A percentile compares a stretch with the other conserved stretches of the same genome.
Conservation (phyloP, 2,113 vertebrate species). For the Nerophis lumbriciformis region DNA sequence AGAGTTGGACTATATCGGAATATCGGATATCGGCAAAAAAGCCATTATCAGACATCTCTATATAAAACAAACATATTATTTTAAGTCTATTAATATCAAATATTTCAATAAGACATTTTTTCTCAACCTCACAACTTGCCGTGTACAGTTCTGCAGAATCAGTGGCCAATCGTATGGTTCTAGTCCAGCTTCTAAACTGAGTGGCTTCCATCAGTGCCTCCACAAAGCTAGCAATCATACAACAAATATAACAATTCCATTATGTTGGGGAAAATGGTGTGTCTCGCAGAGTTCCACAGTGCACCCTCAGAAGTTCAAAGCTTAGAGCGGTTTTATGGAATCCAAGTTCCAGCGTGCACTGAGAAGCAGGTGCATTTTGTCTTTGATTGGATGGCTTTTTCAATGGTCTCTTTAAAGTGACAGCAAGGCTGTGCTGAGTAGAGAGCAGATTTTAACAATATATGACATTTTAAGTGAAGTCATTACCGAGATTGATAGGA, state of each 20-base stretch:
- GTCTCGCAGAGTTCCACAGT: slow-evolving; percentile 14
- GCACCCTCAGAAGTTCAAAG: slow-evolving; percentile 9
- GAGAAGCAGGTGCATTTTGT: slow-evolving; percentile 37
- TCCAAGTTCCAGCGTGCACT: slow-evolving; percentile 4
- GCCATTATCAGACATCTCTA: too few relatives aligned
- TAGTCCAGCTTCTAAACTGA: slow-evolving; percentile 31
- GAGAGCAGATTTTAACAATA: slow-evolving; percentile 24
- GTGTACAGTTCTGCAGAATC: slow-evolving; percentile 46
- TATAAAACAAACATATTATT: slow-evolving; percentile 1
- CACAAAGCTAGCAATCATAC: slow-evolving; percentile 37
- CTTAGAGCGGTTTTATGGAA: neutral
- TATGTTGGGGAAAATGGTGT: slow-evolving; percentile 37
- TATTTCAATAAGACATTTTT: too few relatives aligned
- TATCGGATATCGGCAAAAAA: too few relatives aligned
- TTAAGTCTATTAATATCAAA: too few relatives aligned
- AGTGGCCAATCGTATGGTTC: slow-evolving; percentile 58
- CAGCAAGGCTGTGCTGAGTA: slow-evolving; percentile 6
- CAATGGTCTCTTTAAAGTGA: slow-evolving; percentile 45
- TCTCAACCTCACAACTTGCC: neutral
- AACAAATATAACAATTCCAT: slow-evolving; percentile 56
- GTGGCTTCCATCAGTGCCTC: slow-evolving; percentile 29
- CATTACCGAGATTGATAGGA: slow-evolving; percentile 37
- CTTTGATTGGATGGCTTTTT: slow-evolving; percentile 47
- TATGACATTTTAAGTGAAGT: slow-evolving; percentile 39
- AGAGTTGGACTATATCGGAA: too few relatives aligned